A percentile compares a stretch with the other conserved stretches of the same genome.
phyloP scores from a whole-genome alignment of 2,113 vertebrate species.

The Mesocricetus auratus region DNA sequence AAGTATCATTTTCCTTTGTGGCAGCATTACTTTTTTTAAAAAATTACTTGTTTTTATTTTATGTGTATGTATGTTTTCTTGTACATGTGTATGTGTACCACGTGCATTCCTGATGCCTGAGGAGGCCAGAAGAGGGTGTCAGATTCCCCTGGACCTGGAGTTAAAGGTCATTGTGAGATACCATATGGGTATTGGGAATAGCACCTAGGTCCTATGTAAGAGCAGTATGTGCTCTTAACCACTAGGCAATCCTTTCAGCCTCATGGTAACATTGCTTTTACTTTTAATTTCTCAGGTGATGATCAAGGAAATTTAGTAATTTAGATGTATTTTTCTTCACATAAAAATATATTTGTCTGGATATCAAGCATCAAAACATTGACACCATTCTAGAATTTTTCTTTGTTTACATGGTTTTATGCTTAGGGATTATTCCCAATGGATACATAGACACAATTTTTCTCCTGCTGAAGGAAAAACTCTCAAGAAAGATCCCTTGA shows the following conservation, averaged over 20 bases:
- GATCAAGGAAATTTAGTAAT: not conserved
- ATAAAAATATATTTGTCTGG: not conserved
- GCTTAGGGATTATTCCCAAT: not conserved
- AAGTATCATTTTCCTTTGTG: not conserved
- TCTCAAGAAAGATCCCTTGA: not conserved
- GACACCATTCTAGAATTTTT: not conserved
- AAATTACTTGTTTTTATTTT: not conserved
- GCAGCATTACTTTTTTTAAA: not conserved
- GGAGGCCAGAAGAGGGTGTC: too few species aligned
- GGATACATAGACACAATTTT: not conserved
- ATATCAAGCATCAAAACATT: not conserved
- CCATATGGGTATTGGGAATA: too few species aligned
- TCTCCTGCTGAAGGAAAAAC: not conserved
- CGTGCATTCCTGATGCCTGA: too few species aligned
- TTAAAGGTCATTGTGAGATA: not conserved
- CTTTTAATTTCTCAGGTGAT: not conserved
- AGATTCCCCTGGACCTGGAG: not conserved
- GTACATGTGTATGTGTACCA: not conserved
- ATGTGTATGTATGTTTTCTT: not conserved
- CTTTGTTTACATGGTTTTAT: not conserved
- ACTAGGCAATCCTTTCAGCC: not conserved
- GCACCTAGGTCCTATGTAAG: not conserved
- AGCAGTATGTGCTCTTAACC: not conserved
- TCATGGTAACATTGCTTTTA: not conserved
- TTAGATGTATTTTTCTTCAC: not conserved